Evolutionary conservation across 2,888 invertebrate genomes (phyloP).

Genomic region (Parnassius apollo): DNA sequence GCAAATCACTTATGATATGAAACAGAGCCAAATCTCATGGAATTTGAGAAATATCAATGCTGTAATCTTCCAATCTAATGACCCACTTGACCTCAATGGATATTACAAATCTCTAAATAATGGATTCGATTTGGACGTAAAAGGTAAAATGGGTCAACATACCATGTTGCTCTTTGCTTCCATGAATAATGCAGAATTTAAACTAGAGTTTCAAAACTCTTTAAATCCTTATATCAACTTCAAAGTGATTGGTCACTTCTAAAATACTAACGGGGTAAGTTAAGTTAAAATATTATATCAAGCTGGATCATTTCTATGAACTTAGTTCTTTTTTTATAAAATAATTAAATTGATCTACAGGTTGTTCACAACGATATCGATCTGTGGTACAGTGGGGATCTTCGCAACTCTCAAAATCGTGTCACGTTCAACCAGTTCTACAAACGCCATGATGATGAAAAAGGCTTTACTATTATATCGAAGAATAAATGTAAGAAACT

Average conservation of each 20-base stretch:
- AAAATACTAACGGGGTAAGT: constrained; percentile 62
- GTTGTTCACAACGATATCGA: constrained; percentile 71
- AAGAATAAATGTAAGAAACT: constrained; percentile 70
- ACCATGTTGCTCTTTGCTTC: constrained; percentile 70
- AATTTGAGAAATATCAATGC: constrained; percentile 22
- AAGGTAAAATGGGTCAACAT: constrained; percentile 72
- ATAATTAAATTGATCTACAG: constrained; percentile 36
- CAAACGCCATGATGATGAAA: constrained; percentile 56
- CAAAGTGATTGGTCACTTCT: constrained; percentile 79
- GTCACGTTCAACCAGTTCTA: constrained; percentile 71
- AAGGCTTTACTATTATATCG: constrained; percentile 68
- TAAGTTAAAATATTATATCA: neutral
- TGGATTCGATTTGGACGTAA: constrained; percentile 71
- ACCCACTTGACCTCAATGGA: constrained; percentile 75
- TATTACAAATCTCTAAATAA: constrained; percentile 59
- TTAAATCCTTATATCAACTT: constrained; percentile 83
- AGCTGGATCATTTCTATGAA: neutral
- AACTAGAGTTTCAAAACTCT: constrained; percentile 79
- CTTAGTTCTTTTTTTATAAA: neutral
- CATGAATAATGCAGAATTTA: constrained; percentile 63
- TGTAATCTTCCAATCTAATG: constrained; percentile 58
- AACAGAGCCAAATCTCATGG: constrained; percentile 63
- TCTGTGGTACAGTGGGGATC: constrained; percentile 83
- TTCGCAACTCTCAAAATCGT: constrained; percentile 78
- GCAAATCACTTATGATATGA: constrained; percentile 54